Evolutionary conservation across 2,797 vertebrate species (phyloP).

Genomic region (Syngnathus rostellatus): DNA sequence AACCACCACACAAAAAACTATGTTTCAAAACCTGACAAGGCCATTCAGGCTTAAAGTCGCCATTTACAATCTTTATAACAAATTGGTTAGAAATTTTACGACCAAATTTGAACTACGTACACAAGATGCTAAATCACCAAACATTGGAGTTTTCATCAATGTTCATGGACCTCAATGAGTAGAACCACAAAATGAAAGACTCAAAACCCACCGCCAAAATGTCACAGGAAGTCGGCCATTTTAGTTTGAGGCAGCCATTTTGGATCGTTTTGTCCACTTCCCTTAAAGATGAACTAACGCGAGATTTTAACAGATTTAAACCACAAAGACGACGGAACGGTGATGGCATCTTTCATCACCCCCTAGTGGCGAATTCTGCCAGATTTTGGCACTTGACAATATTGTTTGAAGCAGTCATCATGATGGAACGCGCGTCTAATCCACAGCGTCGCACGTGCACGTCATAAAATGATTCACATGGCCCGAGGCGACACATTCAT

Average conservation of each 20-base stretch:
- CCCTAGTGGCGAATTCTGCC: background rate
- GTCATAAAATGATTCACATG: conserved; percentile 25
- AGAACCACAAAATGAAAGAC: no score
- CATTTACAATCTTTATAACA: no score
- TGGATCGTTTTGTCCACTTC: background rate
- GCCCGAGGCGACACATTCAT: conserved; percentile 9
- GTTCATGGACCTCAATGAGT: no score
- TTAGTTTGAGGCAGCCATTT: background rate
- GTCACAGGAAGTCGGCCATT: background rate
- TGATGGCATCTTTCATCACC: background rate
- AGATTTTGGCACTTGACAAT: background rate
- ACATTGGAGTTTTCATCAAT: no score
- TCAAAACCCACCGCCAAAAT: background rate
- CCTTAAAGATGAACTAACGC: background rate
- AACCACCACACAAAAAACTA: background rate
- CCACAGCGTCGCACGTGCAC: conserved; percentile 16
- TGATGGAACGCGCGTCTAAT: background rate
- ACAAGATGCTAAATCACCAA: no score
- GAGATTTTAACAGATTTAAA: background rate
- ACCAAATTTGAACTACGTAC: no score
- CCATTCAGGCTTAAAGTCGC: no score
- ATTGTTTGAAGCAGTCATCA: background rate
- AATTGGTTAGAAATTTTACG: no score
- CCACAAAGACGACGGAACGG: background rate
- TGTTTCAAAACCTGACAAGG: no score